Conservation (phyloP, 2,113 vertebrate genomes). For the Tauraco erythrolophus region DNA sequence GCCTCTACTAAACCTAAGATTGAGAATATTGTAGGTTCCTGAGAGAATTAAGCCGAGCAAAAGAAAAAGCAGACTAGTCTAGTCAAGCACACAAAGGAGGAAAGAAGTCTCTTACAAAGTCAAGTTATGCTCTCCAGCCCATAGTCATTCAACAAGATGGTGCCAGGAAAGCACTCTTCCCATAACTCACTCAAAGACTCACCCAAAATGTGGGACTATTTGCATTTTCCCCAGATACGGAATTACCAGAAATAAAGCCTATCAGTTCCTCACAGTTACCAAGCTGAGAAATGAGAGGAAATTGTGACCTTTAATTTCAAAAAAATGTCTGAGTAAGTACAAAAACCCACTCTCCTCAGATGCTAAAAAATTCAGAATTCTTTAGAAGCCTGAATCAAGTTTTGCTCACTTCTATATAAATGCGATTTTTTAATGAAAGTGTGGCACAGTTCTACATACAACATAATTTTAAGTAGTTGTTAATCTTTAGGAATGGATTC, state of each 20-base stretch:
- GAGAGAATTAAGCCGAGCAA: not conserved
- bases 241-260: not conserved
- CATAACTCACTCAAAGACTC: not conserved
- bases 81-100: not conserved
- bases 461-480: not conserved
- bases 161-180: not conserved
- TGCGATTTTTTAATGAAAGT: not conserved
- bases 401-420: not conserved
- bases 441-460: not conserved
- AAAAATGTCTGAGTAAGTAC: not conserved
- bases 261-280: not conserved
- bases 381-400: not conserved
- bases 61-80: not conserved
- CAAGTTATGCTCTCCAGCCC: not conserved
- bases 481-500: not conserved
- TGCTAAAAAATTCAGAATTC: not conserved
- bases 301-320: not conserved
- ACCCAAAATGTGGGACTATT: not conserved
- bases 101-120: not conserved
- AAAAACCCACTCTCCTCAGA: accelerated
- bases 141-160: not conserved
- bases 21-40: not conserved
- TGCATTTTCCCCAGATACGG: not conserved
- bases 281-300: not conserved
- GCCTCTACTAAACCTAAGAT: not conserved